Evolutionary conservation across 2,113 vertebrate genomes (phyloP).

Genomic region (Ophthalmolycus amberensis): DNA sequence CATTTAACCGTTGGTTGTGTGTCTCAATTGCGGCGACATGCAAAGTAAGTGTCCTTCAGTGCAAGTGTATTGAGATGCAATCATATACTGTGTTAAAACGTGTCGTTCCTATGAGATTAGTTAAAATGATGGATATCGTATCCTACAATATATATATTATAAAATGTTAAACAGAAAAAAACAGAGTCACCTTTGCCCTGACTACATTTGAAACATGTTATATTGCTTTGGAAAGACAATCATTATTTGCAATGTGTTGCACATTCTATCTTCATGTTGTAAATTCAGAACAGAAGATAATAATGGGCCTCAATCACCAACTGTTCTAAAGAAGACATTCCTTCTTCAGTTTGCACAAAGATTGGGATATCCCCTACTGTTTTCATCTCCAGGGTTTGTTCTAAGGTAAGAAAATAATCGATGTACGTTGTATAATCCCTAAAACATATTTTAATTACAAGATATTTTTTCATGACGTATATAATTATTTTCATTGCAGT

Average conservation of each 20-base stretch:
- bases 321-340: not conserved
- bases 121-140: not conserved
- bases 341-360: not conserved
- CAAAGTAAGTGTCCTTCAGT: not conserved
- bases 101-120: not conserved
- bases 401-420: not conserved
- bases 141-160: not conserved
- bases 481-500: no score
- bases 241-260: not conserved
- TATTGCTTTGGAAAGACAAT: not conserved
- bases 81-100: not conserved
- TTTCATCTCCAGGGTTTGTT: not conserved
- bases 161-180: no score
- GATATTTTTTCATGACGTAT: no score
- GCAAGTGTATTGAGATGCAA: not conserved
- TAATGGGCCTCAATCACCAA: not conserved
- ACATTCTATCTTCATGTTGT: not conserved
- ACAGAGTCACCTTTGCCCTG: not conserved
- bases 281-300: not conserved
- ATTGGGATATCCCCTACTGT: not conserved
- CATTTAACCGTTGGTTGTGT: slow-evolving; percentile 3
- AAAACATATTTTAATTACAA: not conserved
- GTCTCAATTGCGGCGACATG: not conserved
- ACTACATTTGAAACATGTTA: not conserved
- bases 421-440: not conserved